phyloP scores from a whole-genome alignment of 2,113 vertebrate species.

The Gymnarchus niloticus region DNA sequence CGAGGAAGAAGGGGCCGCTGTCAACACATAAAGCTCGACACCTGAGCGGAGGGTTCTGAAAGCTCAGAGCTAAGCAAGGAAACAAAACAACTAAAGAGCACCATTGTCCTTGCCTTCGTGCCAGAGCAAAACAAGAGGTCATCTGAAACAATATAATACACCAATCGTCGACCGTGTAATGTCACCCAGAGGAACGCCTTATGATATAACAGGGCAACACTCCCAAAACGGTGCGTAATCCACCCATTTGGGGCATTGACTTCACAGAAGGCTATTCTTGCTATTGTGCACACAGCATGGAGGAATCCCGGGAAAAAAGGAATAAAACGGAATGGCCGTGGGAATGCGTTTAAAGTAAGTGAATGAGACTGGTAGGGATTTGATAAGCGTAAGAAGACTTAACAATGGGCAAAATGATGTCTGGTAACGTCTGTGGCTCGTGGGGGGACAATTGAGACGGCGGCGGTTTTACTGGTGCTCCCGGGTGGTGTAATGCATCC shows the following conservation, averaged over 20 bases:
- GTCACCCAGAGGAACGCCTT: not conserved
- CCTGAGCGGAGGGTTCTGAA: not conserved
- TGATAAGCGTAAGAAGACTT: not conserved
- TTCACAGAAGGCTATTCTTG: not conserved
- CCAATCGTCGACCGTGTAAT: not conserved
- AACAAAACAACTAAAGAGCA: not conserved
- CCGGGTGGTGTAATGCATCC: not conserved
- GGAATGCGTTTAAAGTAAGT: constrained; percentile 5
- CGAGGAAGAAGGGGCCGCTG: not conserved
- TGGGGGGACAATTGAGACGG: not conserved
- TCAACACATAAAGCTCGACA: not conserved
- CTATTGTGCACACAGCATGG: not conserved
- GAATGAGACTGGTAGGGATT: not conserved
- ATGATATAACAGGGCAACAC: not conserved
- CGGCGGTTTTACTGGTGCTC: not conserved
- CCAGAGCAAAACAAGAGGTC: not conserved
- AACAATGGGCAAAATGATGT: constrained; percentile 7
- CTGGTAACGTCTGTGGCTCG: not conserved
- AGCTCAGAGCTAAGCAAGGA: not conserved
- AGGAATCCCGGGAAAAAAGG: not conserved
- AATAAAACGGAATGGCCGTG: not conserved
- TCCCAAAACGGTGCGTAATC: not conserved
- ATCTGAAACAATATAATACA: not conserved
- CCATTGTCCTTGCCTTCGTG: not conserved
- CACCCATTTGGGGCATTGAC: not conserved